Evolutionary conservation across 92 coral and sea anemone species (phyloP).

Genomic region (Plumapathes pennacea): DNA sequence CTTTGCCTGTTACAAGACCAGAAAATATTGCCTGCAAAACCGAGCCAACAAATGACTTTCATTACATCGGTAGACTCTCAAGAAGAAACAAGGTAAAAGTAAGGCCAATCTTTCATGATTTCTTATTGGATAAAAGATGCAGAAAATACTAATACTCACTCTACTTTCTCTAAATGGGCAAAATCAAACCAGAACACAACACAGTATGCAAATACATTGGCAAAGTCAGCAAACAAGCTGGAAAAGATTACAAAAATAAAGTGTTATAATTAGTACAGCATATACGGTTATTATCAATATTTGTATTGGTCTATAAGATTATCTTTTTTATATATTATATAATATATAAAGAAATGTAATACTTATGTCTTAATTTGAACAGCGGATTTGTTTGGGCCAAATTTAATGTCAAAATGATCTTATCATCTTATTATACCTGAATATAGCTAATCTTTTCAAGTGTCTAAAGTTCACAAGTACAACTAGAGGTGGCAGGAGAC

Average conservation of each 20-base stretch:
- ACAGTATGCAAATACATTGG: slow-evolving; percentile 98
- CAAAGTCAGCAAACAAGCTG: slow-evolving; percentile 98
- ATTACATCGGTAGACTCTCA: too few relatives aligned
- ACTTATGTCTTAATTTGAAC: too few relatives aligned
- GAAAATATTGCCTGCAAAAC: too few relatives aligned
- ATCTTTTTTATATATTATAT: too few relatives aligned
- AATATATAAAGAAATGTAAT: too few relatives aligned
- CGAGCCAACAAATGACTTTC: too few relatives aligned
- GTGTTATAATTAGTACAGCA: too few relatives aligned
- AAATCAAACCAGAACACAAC: slow-evolving; percentile 99
- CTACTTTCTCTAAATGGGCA: slow-evolving; percentile 83
- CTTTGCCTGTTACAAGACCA: too few relatives aligned
- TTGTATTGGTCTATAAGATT: too few relatives aligned
- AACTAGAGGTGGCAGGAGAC: slow-evolving; percentile 77
- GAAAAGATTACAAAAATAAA: slow-evolving; percentile 10
- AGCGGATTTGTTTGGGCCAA: too few relatives aligned
- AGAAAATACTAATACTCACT: slow-evolving; percentile 52
- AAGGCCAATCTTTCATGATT: background rate
- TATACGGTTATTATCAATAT: too few relatives aligned
- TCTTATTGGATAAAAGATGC: background rate
- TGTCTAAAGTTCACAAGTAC: slow-evolving; percentile 90
- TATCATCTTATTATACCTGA: slow-evolving; percentile 50
- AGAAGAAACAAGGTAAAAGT: background rate
- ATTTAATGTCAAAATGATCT: slow-evolving; percentile 3
- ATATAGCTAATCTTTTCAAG: slow-evolving; percentile 78